Evolutionary conservation across 2,888 invertebrate genomes (phyloP).

Genomic region (Lottia gigantea): DNA sequence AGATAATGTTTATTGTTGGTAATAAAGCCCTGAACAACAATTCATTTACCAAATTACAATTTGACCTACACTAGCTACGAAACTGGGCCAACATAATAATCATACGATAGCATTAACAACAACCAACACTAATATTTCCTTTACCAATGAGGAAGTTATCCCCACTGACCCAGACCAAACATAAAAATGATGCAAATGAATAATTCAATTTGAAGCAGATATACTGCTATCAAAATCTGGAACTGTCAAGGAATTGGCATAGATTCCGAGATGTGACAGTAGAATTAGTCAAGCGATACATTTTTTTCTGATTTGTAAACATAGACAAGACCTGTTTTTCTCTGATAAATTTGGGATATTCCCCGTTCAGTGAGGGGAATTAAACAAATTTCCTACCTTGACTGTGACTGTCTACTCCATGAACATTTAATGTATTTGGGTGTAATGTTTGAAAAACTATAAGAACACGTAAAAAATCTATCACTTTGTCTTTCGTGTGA

Average conservation of each 20-base stretch:
- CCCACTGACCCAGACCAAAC: too few relatives aligned
- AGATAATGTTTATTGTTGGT: too few relatives aligned
- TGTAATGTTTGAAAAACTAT: slow-evolving; percentile 62
- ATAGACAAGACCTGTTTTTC: neutral
- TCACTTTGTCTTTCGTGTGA: slow-evolving; percentile 60
- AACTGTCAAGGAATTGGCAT: too few relatives aligned
- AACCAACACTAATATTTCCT: neutral
- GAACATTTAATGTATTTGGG: slow-evolving; percentile 55
- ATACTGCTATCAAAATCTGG: too few relatives aligned
- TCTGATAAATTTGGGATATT: neutral
- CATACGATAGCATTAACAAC: neutral
- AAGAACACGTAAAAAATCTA: slow-evolving; percentile 60
- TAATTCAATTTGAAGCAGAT: too few relatives aligned
- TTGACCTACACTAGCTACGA: neutral
- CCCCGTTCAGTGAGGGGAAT: neutral
- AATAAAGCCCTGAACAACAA: too few relatives aligned
- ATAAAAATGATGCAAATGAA: too few relatives aligned
- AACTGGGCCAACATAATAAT: slow-evolving; percentile 1
- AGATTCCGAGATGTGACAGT: too few relatives aligned
- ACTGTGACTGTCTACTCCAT: slow-evolving; percentile 65
- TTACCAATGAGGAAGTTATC: neutral
- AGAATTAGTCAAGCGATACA: too few relatives aligned
- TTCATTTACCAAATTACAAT: neutral
- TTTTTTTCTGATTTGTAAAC: neutral
- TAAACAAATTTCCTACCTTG: slow-evolving; percentile 58